These are phyloP conservation scores for Actenoides hombroni DNA, from an alignment of 2,113 vertebrate species.

Conservation along the genomic window DNA sequence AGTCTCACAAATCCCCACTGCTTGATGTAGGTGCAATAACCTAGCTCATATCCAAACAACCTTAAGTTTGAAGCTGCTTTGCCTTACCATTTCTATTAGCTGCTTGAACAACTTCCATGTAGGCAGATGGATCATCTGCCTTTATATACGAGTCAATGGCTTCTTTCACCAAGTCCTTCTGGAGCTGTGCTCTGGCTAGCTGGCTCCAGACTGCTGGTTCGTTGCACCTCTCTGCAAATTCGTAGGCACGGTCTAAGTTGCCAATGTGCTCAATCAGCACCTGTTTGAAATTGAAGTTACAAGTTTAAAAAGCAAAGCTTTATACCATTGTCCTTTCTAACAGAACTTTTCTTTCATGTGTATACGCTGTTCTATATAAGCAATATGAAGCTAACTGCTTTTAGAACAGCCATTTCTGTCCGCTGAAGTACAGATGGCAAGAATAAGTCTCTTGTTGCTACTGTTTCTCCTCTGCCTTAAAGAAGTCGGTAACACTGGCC, in stretches of 20 bases:
- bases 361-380: neutral
- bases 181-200: conserved; percentile 86
- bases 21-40: neutral
- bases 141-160: conserved; percentile 91
- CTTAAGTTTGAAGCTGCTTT: neutral
- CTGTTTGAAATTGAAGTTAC: conserved; percentile 66
- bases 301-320: neutral
- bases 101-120: conserved; percentile 88
- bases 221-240: conserved; percentile 88
- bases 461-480: neutral
- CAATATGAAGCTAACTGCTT: neutral
- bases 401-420: neutral
- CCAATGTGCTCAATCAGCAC: conserved; percentile 90
- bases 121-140: conserved; percentile 86
- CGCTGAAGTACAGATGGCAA: neutral
- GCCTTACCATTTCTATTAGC: conserved; percentile 85
- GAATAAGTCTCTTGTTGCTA: neutral
- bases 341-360: neutral
- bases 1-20: neutral
- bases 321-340: neutral
- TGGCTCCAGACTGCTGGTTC: conserved; percentile 91
- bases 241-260: conserved; percentile 88
- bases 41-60: neutral
- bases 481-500: neutral
- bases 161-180: conserved; percentile 89